A percentile compares a stretch with the other conserved stretches of the same genome.
Evolutionary conservation across 2,888 invertebrate species (phyloP).

Genomic region (Acrocyrtus sp.): DNA sequence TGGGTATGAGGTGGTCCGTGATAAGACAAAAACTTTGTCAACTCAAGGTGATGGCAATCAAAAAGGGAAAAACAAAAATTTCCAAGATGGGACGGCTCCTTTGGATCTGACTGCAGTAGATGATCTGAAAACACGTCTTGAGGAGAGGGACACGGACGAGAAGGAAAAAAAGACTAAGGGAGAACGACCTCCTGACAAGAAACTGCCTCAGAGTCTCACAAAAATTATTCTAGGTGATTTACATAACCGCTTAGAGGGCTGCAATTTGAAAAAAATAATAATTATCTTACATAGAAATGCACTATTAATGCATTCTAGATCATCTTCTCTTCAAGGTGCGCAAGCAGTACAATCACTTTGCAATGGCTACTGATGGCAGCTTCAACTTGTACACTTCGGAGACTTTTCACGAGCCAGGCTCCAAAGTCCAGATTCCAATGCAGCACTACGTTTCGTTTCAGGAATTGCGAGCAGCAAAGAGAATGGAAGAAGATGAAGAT

Average conservation of each 20-base stretch:
- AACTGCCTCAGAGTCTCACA: constrained; percentile 29
- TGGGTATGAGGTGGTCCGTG: background rate
- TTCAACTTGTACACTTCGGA: constrained; percentile 30
- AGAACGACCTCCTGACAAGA: background rate
- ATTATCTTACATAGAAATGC: too few species aligned
- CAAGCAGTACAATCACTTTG: background rate
- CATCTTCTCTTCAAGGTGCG: constrained; percentile 9
- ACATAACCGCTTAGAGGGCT: too few species aligned
- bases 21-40: too few species aligned
- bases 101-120: background rate
- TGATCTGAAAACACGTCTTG: too few species aligned
- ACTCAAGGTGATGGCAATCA: background rate
- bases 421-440: background rate
- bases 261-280: too few species aligned
- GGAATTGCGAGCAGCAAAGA: background rate
- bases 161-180: background rate
- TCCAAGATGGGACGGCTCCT: background rate
- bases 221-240: constrained; percentile 19
- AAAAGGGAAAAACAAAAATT: too few species aligned
- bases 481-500: constrained; percentile 8
- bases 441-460: background rate
- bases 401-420: constrained; percentile 2
- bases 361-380: constrained; percentile 18
- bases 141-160: too few species aligned
- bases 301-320: constrained; percentile 15